These are phyloP conservation scores for western clawed frog (Xenopus tropicalis) DNA, from an alignment of 2,113 vertebrate genomes.

Conservation along the genomic window DNA sequence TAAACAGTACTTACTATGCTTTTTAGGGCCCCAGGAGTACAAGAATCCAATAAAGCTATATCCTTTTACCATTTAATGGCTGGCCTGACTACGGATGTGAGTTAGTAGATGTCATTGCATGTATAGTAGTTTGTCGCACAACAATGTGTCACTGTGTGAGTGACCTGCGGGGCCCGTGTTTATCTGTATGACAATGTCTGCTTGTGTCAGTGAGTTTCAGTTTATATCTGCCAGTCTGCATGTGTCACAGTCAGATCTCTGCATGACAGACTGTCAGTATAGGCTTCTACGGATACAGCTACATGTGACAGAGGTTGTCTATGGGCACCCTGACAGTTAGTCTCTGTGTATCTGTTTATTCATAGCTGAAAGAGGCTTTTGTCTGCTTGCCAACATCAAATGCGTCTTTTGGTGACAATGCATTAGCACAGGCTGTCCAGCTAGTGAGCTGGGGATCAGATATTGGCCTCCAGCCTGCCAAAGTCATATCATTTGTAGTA, in stretches of 20 bases:
- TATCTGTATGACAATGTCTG: slow-evolving; percentile 41
- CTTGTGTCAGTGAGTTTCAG: slow-evolving; percentile 34
- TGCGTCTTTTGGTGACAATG: not conserved
- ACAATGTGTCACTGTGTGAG: slow-evolving; percentile 33
- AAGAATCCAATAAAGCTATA: no score
- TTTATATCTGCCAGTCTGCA: slow-evolving; percentile 39
- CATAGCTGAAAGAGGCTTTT: slow-evolving; percentile 7
- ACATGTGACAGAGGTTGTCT: slow-evolving; percentile 28
- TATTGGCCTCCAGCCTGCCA: not conserved
- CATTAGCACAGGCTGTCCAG: not conserved
- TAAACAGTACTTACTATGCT: no score
- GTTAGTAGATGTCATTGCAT: not conserved
- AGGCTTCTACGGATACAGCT: slow-evolving; percentile 8
- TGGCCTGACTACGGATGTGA: no score
- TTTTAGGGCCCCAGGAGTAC: no score
- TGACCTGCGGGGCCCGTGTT: slow-evolving; percentile 15
- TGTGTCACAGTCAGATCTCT: slow-evolving; percentile 33
- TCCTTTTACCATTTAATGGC: no score
- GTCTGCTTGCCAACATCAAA: slow-evolving; percentile 5
- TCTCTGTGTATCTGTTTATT: slow-evolving; percentile 15
- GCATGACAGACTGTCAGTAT: slow-evolving; percentile 31
- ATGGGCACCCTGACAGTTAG: slow-evolving; percentile 22
- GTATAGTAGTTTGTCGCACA: slow-evolving; percentile 10
- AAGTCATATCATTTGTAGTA: no score
- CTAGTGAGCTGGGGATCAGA: not conserved